Conservation (phyloP, 2,888 invertebrate genomes). For the Eilema sororculum region DNA sequence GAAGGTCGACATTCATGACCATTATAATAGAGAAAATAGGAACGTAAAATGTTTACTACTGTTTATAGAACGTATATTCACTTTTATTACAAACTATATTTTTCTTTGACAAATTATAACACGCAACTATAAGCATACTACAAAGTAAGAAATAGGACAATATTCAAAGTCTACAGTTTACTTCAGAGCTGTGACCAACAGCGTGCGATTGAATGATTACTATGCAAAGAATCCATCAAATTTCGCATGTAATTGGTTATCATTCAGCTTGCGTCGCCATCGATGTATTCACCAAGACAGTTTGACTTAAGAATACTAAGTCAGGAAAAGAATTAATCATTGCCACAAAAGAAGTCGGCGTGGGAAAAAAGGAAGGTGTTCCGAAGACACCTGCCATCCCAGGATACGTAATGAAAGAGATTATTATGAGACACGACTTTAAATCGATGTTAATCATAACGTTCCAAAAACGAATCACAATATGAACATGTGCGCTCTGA, state of each 20-base stretch:
- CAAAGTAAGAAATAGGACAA: slow-evolving; percentile 20
- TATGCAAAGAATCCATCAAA: slow-evolving; percentile 41
- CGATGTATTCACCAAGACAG: slow-evolving; percentile 54
- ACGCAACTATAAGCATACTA: background rate
- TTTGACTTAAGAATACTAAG: slow-evolving; percentile 52
- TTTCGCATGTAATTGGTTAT: slow-evolving; percentile 45
- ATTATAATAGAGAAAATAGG: background rate
- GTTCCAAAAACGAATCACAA: slow-evolving; percentile 62
- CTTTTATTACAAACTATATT: slow-evolving; percentile 2
- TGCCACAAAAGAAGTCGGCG: slow-evolving; percentile 60
- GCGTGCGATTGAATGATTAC: slow-evolving; percentile 20
- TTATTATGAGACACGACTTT: slow-evolving; percentile 65
- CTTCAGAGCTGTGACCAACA: slow-evolving; percentile 15
- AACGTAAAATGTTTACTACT: background rate
- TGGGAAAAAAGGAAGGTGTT: slow-evolving; percentile 79
- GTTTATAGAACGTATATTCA: background rate
- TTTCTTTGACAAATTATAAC: slow-evolving; percentile 14
- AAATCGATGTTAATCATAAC: slow-evolving; percentile 76
- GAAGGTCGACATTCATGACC: background rate
- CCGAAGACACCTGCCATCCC: slow-evolving; percentile 69
- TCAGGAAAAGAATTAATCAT: slow-evolving; percentile 60
- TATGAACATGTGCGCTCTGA: slow-evolving; percentile 74
- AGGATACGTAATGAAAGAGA: slow-evolving; percentile 57
- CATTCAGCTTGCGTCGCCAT: slow-evolving; percentile 39
- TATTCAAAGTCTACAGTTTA: slow-evolving; percentile 29